Percentiles rank a stretch among this genome's conserved stretches.
These are phyloP conservation scores for Villa cingulata DNA, from an alignment of 2,888 invertebrate genomes.

Conservation along the genomic window DNA sequence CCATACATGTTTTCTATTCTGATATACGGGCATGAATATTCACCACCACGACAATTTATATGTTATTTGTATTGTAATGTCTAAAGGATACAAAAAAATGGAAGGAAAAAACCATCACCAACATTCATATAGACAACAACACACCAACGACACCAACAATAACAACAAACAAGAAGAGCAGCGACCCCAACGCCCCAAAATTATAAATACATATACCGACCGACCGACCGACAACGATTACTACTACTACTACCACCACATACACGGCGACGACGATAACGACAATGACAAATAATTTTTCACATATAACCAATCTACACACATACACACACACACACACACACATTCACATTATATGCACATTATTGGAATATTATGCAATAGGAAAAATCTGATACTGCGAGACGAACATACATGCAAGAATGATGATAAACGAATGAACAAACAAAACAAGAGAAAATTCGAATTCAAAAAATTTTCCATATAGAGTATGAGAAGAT, in stretches of 20 bases:
- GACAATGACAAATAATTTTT: not conserved
- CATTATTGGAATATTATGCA: not conserved
- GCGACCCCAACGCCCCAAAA: slow-evolving; percentile 7
- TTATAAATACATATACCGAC: no score
- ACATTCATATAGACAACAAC: not conserved
- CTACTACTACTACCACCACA: no score
- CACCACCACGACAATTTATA: no score
- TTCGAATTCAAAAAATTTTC: no score
- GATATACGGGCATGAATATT: no score
- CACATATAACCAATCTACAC: no score
- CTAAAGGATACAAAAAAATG: no score
- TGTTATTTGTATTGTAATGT: no score
- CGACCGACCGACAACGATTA: not conserved
- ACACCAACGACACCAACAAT: slow-evolving; percentile 3
- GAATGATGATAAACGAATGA: not conserved
- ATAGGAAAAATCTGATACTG: not conserved
- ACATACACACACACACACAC: no score
- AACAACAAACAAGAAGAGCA: not conserved
- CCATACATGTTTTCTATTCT: no score
- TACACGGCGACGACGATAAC: no score
- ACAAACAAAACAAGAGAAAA: not conserved
- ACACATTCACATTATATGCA: not conserved
- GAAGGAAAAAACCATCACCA: not conserved
- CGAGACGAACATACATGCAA: no score
- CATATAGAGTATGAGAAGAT: slow-evolving; percentile 9